Evolutionary conservation across 2,888 invertebrate species (phyloP).

Genomic region (Melolontha melolontha): DNA sequence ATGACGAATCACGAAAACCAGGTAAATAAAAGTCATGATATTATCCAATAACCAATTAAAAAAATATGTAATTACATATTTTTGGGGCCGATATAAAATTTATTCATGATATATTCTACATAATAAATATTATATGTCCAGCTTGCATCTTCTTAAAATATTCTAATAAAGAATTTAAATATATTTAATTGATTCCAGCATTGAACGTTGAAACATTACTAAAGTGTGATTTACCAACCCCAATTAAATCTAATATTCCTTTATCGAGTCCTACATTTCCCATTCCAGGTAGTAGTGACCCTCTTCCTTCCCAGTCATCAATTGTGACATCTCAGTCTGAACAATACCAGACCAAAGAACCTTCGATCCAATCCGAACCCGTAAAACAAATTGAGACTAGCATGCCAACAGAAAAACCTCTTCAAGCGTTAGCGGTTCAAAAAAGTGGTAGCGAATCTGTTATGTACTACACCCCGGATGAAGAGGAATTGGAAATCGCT

Average conservation of each 20-base stretch:
- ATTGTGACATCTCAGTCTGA: slow-evolving; percentile 29
- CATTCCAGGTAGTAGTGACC: slow-evolving; percentile 57
- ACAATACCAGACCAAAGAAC: slow-evolving; percentile 43
- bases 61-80: neutral
- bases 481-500: slow-evolving; percentile 55
- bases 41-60: slow-evolving; percentile 5
- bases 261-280: slow-evolving; percentile 59
- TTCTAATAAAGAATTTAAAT: no score
- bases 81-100: neutral
- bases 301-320: slow-evolving; percentile 24
- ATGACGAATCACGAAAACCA: slow-evolving; percentile 73
- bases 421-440: slow-evolving; percentile 13
- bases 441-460: slow-evolving; percentile 48
- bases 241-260: slow-evolving; percentile 52
- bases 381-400: slow-evolving; percentile 21
- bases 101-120: slow-evolving; percentile 13
- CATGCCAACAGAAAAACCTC: slow-evolving; percentile 5
- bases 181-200: slow-evolving; percentile 51
- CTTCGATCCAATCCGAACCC: slow-evolving; percentile 27
- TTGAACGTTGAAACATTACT: slow-evolving; percentile 61
- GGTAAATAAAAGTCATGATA: slow-evolving; percentile 66
- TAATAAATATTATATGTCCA: neutral
- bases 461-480: slow-evolving; percentile 63
- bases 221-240: slow-evolving; percentile 59
- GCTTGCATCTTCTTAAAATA: no score